Percentiles rank a stretch among this genome's conserved stretches.
Conservation (phyloP, 2,113 vertebrate species). For the Drymodes brunneopygia region DNA sequence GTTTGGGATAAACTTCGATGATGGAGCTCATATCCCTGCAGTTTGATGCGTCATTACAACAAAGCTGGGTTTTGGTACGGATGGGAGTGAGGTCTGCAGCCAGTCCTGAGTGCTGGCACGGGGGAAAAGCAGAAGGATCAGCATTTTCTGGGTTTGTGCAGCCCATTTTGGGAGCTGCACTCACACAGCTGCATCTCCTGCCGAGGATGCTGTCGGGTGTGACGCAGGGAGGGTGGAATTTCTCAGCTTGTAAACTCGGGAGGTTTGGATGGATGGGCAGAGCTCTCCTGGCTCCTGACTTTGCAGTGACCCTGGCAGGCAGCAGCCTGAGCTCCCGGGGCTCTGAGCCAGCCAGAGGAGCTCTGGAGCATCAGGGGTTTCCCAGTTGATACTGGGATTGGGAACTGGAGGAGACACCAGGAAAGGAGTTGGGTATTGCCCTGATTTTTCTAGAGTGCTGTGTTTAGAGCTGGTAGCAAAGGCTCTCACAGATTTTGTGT, state of each 20-base stretch:
- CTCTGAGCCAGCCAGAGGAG: not conserved
- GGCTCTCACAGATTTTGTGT: too few relatives aligned
- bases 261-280: not conserved
- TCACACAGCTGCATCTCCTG: not conserved
- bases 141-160: not conserved
- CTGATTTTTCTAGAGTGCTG: too few relatives aligned
- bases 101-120: not conserved
- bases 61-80: not conserved
- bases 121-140: not conserved
- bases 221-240: not conserved
- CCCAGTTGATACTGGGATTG: not conserved
- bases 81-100: fast-evolving
- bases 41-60: not conserved
- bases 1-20: not conserved
- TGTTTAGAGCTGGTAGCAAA: too few relatives aligned
- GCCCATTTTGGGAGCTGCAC: not conserved
- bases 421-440: too few relatives aligned
- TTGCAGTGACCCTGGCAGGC: not conserved
- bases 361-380: not conserved
- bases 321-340: not conserved
- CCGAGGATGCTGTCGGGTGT: not conserved
- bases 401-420: not conserved
- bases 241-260: not conserved
- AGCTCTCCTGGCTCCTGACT: conserved; percentile 15
- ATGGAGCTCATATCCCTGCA: not conserved